These are phyloP conservation scores for Perdita meconis DNA, from an alignment of 2,888 invertebrate genomes.

Conservation along the genomic window DNA sequence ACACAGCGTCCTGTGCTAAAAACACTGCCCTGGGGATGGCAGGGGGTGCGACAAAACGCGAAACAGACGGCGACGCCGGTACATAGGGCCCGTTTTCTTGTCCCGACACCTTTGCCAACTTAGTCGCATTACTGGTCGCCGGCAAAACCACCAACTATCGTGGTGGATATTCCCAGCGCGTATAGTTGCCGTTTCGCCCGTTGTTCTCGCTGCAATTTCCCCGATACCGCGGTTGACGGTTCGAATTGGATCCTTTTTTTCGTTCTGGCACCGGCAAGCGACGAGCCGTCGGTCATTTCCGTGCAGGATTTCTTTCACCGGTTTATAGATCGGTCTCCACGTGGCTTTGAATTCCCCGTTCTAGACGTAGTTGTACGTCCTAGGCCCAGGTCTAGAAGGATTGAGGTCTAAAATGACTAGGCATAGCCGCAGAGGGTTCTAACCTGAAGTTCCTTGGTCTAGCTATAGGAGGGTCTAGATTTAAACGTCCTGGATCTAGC, in stretches of 20 bases:
- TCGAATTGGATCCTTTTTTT: neutral
- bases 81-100: constrained; percentile 72
- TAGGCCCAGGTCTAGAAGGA: too few species aligned
- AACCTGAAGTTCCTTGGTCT: too few species aligned
- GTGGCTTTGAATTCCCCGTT: constrained; percentile 16
- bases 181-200: constrained; percentile 49
- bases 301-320: neutral
- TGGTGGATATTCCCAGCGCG: constrained; percentile 75
- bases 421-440: too few species aligned
- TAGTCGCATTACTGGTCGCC: constrained; percentile 77
- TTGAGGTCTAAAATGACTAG: too few species aligned
- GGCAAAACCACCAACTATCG: constrained; percentile 77
- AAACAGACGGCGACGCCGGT: constrained; percentile 66
- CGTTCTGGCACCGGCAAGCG: too few species aligned
- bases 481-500: too few species aligned
- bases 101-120: constrained; percentile 59
- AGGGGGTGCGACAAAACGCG: constrained; percentile 66
- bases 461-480: too few species aligned
- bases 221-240: constrained; percentile 19
- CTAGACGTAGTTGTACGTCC: too few species aligned
- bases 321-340: neutral
- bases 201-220: constrained; percentile 8
- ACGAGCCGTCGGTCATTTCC: too few species aligned
- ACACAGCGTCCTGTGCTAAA: constrained; percentile 19
- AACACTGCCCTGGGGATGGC: constrained; percentile 16